Conservation (phyloP, 2,113 vertebrate species). For the Epinephelus fuscoguttatus region DNA sequence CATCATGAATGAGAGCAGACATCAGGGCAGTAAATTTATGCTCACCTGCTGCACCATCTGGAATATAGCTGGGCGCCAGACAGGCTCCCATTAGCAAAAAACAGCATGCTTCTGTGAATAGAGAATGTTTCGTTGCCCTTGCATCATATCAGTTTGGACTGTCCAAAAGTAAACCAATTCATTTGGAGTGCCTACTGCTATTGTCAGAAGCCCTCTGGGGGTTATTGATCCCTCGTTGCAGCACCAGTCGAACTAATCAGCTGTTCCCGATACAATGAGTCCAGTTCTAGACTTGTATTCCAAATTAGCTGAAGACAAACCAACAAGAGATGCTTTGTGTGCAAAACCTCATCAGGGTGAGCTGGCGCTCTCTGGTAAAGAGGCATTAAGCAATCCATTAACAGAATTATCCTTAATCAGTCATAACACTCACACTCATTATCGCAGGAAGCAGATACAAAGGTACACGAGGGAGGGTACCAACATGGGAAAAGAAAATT, state of each 20-base stretch:
- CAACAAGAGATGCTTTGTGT: constrained; percentile 40
- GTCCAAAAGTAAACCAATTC: constrained; percentile 59
- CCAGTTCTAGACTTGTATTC: constrained; percentile 40
- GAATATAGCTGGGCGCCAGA: constrained; percentile 68
- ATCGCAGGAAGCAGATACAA: constrained; percentile 48
- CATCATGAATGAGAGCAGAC: constrained; percentile 66
- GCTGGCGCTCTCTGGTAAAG: constrained; percentile 42
- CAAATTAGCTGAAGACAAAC: constrained; percentile 41
- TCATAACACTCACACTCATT: constrained; percentile 61
- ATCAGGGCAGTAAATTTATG: constrained; percentile 65
- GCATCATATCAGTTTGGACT: constrained; percentile 57
- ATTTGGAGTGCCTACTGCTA: constrained; percentile 18
- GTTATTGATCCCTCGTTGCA: constrained; percentile 31
- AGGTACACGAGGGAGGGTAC: constrained; percentile 9
- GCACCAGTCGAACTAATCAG: constrained; percentile 42
- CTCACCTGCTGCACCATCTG: constrained; percentile 80
- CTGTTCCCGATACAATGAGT: constrained; percentile 21
- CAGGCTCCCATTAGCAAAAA: constrained; percentile 64
- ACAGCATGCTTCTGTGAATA: constrained; percentile 58
- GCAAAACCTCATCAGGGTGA: constrained; percentile 47
- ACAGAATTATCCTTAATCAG: constrained; percentile 65
- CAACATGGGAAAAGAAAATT: constrained; percentile 32
- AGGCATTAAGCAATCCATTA: constrained; percentile 72
- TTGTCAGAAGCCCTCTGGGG: constrained; percentile 33
- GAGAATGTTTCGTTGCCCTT: constrained; percentile 64